phyloP scores from a whole-genome alignment of 1,140 invertebrate species.

The Cydia pomonella region DNA sequence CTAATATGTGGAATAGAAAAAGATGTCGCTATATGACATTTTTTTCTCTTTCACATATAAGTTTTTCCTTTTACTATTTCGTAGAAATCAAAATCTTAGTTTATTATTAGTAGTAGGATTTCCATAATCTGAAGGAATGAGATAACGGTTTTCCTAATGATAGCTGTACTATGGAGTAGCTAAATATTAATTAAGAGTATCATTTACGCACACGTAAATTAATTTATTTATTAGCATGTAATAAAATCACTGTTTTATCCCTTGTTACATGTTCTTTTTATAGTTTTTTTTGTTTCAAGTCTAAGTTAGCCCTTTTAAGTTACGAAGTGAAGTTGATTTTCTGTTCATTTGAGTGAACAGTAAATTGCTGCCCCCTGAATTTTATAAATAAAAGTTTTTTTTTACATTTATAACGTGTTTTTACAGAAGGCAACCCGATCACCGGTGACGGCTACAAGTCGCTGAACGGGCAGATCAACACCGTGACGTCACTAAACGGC shows the following conservation, averaged over 20 bases:
- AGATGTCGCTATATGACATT: no score
- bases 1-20: no score
- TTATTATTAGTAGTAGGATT: not conserved
- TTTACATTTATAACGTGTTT: conserved; percentile 23
- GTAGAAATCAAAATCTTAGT: not conserved
- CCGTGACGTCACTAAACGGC: conserved; percentile 74
- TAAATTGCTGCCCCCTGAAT: not conserved
- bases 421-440: conserved; percentile 78
- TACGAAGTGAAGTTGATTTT: no score
- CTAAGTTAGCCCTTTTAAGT: no score
- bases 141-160: not conserved
- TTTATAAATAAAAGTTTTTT: not conserved
- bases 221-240: not conserved
- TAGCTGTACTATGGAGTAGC: not conserved
- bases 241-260: not conserved
- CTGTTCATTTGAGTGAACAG: not conserved
- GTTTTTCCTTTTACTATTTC: not conserved
- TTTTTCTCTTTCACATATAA: not conserved
- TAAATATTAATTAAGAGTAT: no score
- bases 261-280: not conserved
- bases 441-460: conserved; percentile 80
- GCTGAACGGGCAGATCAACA: conserved; percentile 80
- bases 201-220: not conserved
- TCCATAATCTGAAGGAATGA: not conserved
- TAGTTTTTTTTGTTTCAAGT: no score